These are phyloP conservation scores for Acleris literana DNA, from an alignment of 2,888 invertebrate species.

Conservation along the genomic window DNA sequence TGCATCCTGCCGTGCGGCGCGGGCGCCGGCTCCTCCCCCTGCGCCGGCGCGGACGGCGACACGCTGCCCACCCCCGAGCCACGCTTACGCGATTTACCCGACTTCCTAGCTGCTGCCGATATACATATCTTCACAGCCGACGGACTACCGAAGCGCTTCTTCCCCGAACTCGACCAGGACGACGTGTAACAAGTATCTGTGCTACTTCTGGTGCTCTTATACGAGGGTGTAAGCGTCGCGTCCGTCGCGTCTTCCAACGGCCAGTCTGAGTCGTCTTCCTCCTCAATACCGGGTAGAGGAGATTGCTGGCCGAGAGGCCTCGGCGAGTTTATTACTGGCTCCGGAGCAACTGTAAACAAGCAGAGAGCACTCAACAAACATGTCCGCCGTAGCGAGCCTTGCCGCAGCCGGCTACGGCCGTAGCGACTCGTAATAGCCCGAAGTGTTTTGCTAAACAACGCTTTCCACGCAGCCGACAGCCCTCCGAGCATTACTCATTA, in stretches of 20 bases:
- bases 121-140: constrained; percentile 84
- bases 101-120: constrained; percentile 81
- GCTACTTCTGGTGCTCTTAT: constrained; percentile 79
- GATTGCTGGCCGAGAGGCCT: constrained; percentile 87
- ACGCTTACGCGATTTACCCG: constrained; percentile 80
- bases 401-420: constrained; percentile 40
- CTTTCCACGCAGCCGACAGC: constrained; percentile 40
- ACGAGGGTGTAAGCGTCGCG: constrained; percentile 77
- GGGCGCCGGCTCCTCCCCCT: constrained; percentile 66
- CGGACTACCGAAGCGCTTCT: constrained; percentile 81
- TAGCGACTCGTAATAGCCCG: constrained; percentile 28
- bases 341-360: constrained; percentile 80
- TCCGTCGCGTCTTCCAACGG: constrained; percentile 80
- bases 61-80: constrained; percentile 67
- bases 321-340: constrained; percentile 80
- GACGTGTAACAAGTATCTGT: constrained; percentile 75
- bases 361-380: constrained; percentile 56
- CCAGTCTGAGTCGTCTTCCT: constrained; percentile 89
- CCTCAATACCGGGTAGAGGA: constrained; percentile 91
- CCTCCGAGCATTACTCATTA: constrained; percentile 32
- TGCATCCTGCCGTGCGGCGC: constrained; percentile 89
- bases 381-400: constrained; percentile 8
- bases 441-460: constrained; percentile 54
- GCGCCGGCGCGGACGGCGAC: constrained; percentile 54
- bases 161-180: constrained; percentile 73